Evolutionary conservation across 2,888 invertebrate genomes (phyloP), one percentile per base, ranked within the genome.

Genomic region (Dasypogon diadema): DNA sequence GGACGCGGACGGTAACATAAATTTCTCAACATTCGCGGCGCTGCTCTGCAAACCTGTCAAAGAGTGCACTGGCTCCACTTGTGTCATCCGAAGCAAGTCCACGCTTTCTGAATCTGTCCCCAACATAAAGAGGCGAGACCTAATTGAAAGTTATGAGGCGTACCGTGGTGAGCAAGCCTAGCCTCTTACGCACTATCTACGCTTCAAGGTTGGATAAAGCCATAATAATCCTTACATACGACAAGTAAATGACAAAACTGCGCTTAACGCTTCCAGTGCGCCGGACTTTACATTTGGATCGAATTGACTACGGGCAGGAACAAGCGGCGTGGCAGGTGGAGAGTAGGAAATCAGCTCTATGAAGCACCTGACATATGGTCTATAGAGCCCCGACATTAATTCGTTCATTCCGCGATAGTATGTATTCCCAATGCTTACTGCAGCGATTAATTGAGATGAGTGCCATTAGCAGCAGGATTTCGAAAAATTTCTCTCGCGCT

Each of bases 91-190:
- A 22, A 24, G 8, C 16, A 34, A 2, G 34, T 60, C 14, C 30
- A 21, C 14, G 18, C 14, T n/a, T 34, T 26, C 65, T 5, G 55
- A 5, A 48, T 30, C 26, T 34, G 51, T 46, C 42, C 34, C 22
- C 34, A 24, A 8, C 10, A 70, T 51, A 70, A 65, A 63, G 51
- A 30, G 34, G 72, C 75, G 63, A 46, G 18, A 34, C 37, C 54
- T 76, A 74, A 76, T 76, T 76, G 73, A 74, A 76, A 76, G 63
- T 76, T 76, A 76, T 76, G 76, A 74, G 65, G 65, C 73, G 42
- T 73, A 65, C 76, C 21, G 51, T 65, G 56, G 73, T 30, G 55
- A 65, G 46, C 34, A 42, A 42, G 63, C 22, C 37, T 65, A 24
- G 22, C 3, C 16, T 24, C 14, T 5, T 8, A 10, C 16, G 65